phyloP scores from a whole-genome alignment of 2,113 vertebrate genomes.

The Ameiurus melas region DNA sequence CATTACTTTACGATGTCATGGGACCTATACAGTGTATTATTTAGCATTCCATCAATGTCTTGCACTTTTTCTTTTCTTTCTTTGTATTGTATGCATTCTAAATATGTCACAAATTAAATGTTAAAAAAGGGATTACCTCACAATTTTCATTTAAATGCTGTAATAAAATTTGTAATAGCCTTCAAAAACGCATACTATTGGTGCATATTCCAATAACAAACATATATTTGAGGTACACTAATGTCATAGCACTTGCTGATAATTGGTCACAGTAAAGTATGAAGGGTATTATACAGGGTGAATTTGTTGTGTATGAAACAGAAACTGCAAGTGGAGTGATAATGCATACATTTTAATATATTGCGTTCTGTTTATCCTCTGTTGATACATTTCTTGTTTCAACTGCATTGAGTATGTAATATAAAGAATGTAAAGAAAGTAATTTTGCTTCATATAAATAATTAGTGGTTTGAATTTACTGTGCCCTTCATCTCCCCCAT shows the following conservation, averaged over 20 bases:
- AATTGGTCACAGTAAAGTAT: conserved; percentile 3
- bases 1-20: neutral
- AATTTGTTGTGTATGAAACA: neutral
- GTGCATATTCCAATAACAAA: neutral
- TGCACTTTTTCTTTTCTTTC: conserved; percentile 8
- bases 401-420: neutral
- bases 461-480: conserved; percentile 22
- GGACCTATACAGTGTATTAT: conserved; percentile 9
- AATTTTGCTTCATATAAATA: conserved; percentile 15
- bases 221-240: neutral
- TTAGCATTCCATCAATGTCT: conserved; percentile 27
- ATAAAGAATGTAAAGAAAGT: neutral
- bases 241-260: conserved; percentile 38
- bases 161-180: neutral
- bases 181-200: neutral
- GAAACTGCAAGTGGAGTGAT: neutral
- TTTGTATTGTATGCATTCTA: neutral
- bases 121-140: conserved; percentile 1
- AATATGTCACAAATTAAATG: neutral
- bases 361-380: neutral
- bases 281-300: neutral
- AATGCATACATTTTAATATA: neutral
- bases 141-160: neutral
- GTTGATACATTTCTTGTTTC: conserved; percentile 1
- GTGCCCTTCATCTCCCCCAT: neutral